These are phyloP conservation scores for Ophion costatus DNA, from an alignment of 2,888 invertebrate genomes.

Conservation along the genomic window DNA sequence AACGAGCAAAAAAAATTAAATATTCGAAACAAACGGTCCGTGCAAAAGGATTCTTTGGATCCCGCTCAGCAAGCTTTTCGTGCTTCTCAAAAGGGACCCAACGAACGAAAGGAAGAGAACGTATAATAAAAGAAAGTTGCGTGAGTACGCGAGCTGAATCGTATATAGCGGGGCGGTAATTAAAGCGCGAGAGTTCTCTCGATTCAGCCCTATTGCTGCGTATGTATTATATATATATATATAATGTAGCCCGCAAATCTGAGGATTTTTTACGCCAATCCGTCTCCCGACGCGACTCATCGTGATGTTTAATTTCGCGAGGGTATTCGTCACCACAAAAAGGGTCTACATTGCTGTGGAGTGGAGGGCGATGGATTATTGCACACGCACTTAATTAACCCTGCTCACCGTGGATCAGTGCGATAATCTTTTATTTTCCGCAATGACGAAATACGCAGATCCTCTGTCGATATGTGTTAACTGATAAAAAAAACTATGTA, in stretches of 20 bases:
- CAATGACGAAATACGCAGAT: neutral
- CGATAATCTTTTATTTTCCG: slow-evolving; percentile 1
- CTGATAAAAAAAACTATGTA: too few species aligned
- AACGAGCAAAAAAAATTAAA: slow-evolving; percentile 10
- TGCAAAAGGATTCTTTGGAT: slow-evolving; percentile 10
- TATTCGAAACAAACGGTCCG: slow-evolving; percentile 17
- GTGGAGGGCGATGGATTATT: neutral
- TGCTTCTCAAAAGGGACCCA: slow-evolving; percentile 6
- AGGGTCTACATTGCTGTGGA: neutral
- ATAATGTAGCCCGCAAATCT: slow-evolving; percentile 18
- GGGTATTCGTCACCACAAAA: slow-evolving; percentile 20
- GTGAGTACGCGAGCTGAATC: slow-evolving; percentile 38
- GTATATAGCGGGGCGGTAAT: slow-evolving; percentile 60
- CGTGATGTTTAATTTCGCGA: slow-evolving; percentile 67
- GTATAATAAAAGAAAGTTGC: slow-evolving; percentile 16
- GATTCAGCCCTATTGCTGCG: slow-evolving; percentile 9
- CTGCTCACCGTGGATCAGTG: slow-evolving; percentile 1
- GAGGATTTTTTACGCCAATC: slow-evolving; percentile 47
- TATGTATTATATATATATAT: neutral
- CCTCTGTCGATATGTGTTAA: too few species aligned
- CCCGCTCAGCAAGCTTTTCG: slow-evolving; percentile 12
- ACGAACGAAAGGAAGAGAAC: slow-evolving; percentile 17
- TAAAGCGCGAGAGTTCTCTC: slow-evolving; percentile 60
- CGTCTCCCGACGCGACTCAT: slow-evolving; percentile 61
- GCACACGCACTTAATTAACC: slow-evolving; percentile 25